Base-by-base conservation (phyloP, 1,140 invertebrate species). In the Sycophila sp. region DNA sequence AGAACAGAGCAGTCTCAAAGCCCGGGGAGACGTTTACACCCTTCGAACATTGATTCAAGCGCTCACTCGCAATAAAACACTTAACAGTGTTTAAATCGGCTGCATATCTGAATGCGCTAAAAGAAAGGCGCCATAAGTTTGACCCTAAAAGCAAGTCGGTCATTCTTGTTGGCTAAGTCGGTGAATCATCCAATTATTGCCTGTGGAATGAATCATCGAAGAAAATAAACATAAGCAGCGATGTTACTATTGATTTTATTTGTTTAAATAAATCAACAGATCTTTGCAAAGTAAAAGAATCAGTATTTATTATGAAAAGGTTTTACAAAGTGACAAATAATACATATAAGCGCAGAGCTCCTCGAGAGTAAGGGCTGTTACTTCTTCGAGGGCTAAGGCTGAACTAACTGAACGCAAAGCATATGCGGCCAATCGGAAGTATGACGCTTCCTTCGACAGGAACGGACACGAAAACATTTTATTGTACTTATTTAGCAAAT, bases 121-220 rank as follows among this genome's bases (percentile, higher is more conserved):
- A 51, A 26, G 47, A 51, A 26, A 26, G 26, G 22, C 22, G 24
- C 3, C 47, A 26, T 3, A 51, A 51, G 22, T 51, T 51, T 10
- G 47, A 51, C 17, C 10, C 45, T 2, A 49, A 49, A 22, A 49
- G 45, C n/a, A 49, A 19, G 45, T 10, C 17, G 45, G 45, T 47
- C 45, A 26, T 51, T 11, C 4, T 51, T 26, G 22, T 51, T 1
- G 47, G 47, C 10, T 51, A 51, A 4, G 65, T 73, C 69, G 71
- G 77, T 11, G 49, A 67, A 13, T 76, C 66, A 10, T 80, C 78
- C 59, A 78, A 79, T 4, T 77, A 79, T 38, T 24, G 73, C 15
- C 53, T 78, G 63, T 69, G 10, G 69, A 69, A 24, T 60, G 34
- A 7, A 60, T 34, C 32, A 70, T 67, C 49, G 34, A 73, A 51